Conservation (phyloP, 2,113 vertebrate species). For the Chelonoidis abingdonii region DNA sequence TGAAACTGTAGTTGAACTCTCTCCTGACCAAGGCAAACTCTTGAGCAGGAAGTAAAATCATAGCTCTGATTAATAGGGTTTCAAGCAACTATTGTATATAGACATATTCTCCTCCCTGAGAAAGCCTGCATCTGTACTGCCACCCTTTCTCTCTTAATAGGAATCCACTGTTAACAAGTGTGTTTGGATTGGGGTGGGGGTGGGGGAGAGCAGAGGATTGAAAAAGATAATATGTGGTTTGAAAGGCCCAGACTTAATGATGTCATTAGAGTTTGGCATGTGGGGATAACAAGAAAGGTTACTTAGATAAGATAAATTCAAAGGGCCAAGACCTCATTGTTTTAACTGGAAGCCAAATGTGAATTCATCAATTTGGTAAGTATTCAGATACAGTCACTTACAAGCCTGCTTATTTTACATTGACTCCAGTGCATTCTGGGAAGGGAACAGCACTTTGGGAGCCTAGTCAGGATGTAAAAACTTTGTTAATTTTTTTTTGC, state of each 20-base stretch:
- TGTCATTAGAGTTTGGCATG: not conserved
- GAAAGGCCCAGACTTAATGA: not conserved
- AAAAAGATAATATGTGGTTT: not conserved
- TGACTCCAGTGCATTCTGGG: fast-evolving
- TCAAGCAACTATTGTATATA: not conserved
- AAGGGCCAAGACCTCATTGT: not conserved
- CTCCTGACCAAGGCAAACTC: not conserved
- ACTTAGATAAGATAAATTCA: conserved; percentile 59
- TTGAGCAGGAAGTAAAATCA: not conserved
- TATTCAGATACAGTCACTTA: conserved; percentile 26
- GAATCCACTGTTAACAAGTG: not conserved
- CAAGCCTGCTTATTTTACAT: not conserved
- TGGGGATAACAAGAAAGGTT: conserved; percentile 22
- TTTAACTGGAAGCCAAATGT: not conserved
- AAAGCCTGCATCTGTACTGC: conserved; percentile 42
- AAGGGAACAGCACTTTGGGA: not conserved
- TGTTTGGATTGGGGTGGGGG: not conserved
- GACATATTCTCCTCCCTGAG: conserved; percentile 27
- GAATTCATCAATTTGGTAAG: not conserved
- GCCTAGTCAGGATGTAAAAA: not conserved
- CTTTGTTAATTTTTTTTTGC: not conserved
- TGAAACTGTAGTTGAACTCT: not conserved
- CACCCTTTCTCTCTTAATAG: not conserved
- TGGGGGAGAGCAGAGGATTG: not conserved
- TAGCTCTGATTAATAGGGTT: not conserved